These are phyloP conservation scores for Heterodera filipjevi DNA, from an alignment of 2,888 invertebrate species.

Conservation along the genomic window DNA sequence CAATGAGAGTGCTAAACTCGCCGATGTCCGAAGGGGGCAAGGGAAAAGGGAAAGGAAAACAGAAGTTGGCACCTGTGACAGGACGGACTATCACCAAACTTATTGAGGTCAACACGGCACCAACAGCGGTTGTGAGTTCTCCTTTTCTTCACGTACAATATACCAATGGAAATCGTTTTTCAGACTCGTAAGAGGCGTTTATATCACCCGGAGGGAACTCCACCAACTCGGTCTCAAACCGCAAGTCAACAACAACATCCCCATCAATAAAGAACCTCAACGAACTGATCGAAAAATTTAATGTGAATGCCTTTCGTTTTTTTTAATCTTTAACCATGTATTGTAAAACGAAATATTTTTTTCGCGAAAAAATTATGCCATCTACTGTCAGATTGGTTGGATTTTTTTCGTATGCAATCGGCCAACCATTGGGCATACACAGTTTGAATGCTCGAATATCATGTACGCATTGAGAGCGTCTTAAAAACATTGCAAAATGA, in stretches of 20 bases:
- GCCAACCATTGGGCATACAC: background rate
- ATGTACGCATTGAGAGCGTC: background rate
- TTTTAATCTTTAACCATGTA: too few species aligned
- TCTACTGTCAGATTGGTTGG: too few species aligned
- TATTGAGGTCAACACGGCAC: conserved; percentile 14
- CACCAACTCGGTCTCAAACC: background rate
- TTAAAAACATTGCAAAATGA: background rate
- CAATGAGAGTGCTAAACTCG: conserved; percentile 13
- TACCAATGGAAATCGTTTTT: too few species aligned
- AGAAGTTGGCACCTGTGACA: conserved; percentile 23
- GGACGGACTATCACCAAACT: conserved; percentile 18
- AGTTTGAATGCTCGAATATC: too few species aligned
- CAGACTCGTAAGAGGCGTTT: conserved; percentile 20
- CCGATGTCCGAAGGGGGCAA: conserved; percentile 18
- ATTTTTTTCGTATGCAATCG: too few species aligned
- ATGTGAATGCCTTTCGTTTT: too few species aligned
- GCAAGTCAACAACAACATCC: background rate
- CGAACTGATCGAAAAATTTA: too few species aligned
- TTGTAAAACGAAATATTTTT: too few species aligned
- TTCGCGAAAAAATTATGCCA: too few species aligned
- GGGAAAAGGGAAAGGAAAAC: conserved; percentile 12
- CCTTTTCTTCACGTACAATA: background rate
- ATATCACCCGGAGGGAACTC: conserved; percentile 4
- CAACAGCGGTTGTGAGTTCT: conserved; percentile 3
- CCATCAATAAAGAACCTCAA: background rate